phyloP scores from a whole-genome alignment of 2,797 vertebrate genomes.

The Squalus acanthias region DNA sequence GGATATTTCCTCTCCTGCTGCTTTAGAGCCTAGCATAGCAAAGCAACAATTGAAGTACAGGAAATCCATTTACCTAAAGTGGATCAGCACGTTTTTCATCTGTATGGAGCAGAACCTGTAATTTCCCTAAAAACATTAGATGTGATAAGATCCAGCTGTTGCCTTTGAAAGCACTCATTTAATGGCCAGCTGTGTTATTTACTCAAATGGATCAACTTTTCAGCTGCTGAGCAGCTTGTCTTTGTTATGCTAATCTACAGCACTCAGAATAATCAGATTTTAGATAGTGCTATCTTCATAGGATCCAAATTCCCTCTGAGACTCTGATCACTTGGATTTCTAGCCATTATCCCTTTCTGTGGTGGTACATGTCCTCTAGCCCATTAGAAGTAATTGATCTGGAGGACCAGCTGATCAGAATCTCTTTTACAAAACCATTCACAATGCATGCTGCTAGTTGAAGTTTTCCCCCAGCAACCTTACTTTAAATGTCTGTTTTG shows the following conservation, averaged over 20 bases:
- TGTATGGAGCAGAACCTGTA: constrained; percentile 44
- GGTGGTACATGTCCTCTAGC: constrained; percentile 36
- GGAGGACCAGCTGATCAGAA: constrained; percentile 16
- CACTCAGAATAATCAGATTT: constrained; percentile 59
- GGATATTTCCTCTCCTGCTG: neutral
- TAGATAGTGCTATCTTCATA: constrained; percentile 51
- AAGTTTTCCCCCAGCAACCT: too few species aligned
- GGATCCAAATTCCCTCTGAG: constrained; percentile 49
- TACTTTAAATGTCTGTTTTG: neutral
- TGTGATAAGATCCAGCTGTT: constrained; percentile 57
- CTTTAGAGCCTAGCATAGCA: neutral
- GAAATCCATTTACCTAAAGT: constrained; percentile 55
- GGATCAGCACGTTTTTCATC: constrained; percentile 54
- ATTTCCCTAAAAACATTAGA: constrained; percentile 61
- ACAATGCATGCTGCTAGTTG: too few species aligned
- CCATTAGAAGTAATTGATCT: constrained; percentile 37
- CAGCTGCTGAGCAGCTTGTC: constrained; percentile 59
- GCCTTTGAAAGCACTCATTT: constrained; percentile 42
- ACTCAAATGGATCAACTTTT: constrained; percentile 51
- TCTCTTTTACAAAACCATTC: neutral
- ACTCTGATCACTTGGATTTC: constrained; percentile 38
- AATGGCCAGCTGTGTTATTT: constrained; percentile 53
- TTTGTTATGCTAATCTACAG: constrained; percentile 57
- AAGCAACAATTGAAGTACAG: constrained; percentile 48
- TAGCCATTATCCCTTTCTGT: constrained; percentile 43